phyloP scores from a whole-genome alignment of 2,113 vertebrate genomes.

The Melospiza georgiana region DNA sequence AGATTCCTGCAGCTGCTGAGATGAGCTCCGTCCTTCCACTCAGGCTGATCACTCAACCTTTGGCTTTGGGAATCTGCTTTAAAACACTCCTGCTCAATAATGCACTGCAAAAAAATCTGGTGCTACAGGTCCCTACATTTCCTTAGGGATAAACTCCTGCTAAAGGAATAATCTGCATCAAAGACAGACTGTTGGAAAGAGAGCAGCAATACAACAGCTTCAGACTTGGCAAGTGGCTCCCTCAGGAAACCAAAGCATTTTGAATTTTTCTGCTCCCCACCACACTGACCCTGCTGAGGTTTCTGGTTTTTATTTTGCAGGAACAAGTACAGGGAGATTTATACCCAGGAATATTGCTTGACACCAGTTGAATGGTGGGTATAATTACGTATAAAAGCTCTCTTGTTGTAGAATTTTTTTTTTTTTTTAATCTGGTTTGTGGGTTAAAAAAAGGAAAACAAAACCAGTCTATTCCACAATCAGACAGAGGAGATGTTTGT shows the following conservation, averaged over 20 bases:
- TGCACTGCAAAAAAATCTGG: neutral
- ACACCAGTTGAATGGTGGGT: neutral
- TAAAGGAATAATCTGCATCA: neutral
- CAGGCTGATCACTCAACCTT: neutral
- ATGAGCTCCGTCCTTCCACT: neutral
- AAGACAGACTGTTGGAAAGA: neutral
- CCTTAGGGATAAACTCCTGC: neutral
- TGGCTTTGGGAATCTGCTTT: neutral
- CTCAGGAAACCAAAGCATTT: conserved; percentile 24
- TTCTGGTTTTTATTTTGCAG: neutral
- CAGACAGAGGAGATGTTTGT: neutral
- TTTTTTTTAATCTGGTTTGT: neutral
- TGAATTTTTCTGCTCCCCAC: neutral
- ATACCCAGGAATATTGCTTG: conserved; percentile 2
- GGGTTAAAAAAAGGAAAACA: conserved; percentile 12
- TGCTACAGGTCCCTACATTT: neutral
- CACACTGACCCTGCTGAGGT: neutral
- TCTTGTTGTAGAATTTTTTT: too few species aligned
- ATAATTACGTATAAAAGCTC: conserved; percentile 33
- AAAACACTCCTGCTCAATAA: neutral
- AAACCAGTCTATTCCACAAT: neutral
- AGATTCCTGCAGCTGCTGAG: neutral
- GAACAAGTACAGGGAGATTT: conserved; percentile 3
- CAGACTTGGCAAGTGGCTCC: neutral
- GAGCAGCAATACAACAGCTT: neutral